Evolutionary conservation across 2,888 invertebrate genomes (phyloP).

Genomic region (Acronicta alni): DNA sequence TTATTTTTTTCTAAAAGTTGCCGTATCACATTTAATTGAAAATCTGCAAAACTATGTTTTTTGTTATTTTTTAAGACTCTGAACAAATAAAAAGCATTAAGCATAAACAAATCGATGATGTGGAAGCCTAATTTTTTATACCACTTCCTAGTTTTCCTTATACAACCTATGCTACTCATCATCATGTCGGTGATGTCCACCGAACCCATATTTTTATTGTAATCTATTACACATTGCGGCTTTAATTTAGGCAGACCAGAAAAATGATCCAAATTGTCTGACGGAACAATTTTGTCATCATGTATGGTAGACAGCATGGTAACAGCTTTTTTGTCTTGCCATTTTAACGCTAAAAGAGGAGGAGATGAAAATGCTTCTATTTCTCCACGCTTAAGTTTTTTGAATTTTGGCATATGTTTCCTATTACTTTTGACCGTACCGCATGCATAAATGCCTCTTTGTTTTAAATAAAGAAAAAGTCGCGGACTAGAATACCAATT

Average conservation of each 20-base stretch:
- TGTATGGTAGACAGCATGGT: constrained; percentile 44
- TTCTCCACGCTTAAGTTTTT: constrained; percentile 37
- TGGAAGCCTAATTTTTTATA: constrained; percentile 69
- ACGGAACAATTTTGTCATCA: constrained; percentile 37
- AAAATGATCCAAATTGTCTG: constrained; percentile 36
- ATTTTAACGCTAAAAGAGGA: constrained; percentile 58
- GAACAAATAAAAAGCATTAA: constrained; percentile 32
- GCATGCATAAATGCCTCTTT: constrained; percentile 48
- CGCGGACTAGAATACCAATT: constrained; percentile 54
- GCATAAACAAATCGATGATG: constrained; percentile 53
- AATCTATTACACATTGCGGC: constrained; percentile 54
- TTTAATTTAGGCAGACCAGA: constrained; percentile 45
- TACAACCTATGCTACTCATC: constrained; percentile 57
- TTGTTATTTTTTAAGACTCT: constrained; percentile 27
- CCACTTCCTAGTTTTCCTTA: constrained; percentile 65
- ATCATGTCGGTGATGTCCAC: constrained; percentile 66
- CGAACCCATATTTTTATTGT: constrained; percentile 64
- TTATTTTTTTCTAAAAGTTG: constrained; percentile 32
- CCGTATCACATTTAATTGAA: constrained; percentile 34
- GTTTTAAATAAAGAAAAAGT: constrained; percentile 47
- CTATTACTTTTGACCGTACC: constrained; percentile 49
- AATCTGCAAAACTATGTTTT: constrained; percentile 33
- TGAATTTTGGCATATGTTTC: constrained; percentile 50
- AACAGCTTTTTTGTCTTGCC: constrained; percentile 65
- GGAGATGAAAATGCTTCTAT: constrained; percentile 28